Percentiles rank a stretch among this genome's conserved stretches.
These are phyloP conservation scores for Cyprinodon tularosa DNA, from an alignment of 2,113 vertebrate genomes.

Conservation along the genomic window DNA sequence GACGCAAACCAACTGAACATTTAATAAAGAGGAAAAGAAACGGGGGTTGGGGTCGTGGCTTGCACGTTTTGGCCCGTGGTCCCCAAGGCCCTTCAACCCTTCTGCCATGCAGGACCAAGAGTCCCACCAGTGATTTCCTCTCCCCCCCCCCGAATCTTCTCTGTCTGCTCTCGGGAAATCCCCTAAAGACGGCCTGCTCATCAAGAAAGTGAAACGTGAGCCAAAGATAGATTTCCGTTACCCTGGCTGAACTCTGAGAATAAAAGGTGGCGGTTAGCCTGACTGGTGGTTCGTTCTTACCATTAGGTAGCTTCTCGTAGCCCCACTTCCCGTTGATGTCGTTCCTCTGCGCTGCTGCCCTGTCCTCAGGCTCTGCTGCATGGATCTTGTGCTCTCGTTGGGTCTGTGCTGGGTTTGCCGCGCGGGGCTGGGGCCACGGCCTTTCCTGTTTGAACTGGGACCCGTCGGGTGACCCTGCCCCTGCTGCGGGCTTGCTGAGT, in stretches of 20 bases:
- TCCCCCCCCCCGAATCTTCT: slow-evolving; percentile 5
- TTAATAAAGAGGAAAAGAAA: slow-evolving; percentile 28
- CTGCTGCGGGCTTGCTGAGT: slow-evolving; percentile 87
- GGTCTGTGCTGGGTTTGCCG: slow-evolving; percentile 27
- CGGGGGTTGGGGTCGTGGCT: not conserved
- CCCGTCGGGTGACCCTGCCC: slow-evolving; percentile 82
- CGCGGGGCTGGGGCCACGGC: slow-evolving; percentile 61
- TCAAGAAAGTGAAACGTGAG: slow-evolving; percentile 71
- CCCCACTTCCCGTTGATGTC: slow-evolving; percentile 93
- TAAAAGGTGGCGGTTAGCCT: slow-evolving; percentile 31
- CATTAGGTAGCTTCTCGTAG: slow-evolving; percentile 88
- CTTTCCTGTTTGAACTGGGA: slow-evolving; percentile 78
- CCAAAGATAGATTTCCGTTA: slow-evolving; percentile 75
- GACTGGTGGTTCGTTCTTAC: slow-evolving; percentile 75
- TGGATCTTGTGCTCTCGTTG: slow-evolving; percentile 78
- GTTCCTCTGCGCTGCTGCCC: slow-evolving; percentile 84
- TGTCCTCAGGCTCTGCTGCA: slow-evolving; percentile 79
- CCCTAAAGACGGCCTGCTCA: slow-evolving; percentile 64
- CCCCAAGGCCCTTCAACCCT: slow-evolving; percentile 28
- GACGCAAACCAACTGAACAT: slow-evolving; percentile 21
- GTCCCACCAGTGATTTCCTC: slow-evolving; percentile 57
- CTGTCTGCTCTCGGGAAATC: slow-evolving; percentile 60
- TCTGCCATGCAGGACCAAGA: slow-evolving; percentile 50
- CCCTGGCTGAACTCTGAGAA: slow-evolving; percentile 58
- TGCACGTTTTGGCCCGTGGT: slow-evolving; percentile 6